Conservation (phyloP, 2,888 invertebrate species). For the Drosophila maculinotata region DNA sequence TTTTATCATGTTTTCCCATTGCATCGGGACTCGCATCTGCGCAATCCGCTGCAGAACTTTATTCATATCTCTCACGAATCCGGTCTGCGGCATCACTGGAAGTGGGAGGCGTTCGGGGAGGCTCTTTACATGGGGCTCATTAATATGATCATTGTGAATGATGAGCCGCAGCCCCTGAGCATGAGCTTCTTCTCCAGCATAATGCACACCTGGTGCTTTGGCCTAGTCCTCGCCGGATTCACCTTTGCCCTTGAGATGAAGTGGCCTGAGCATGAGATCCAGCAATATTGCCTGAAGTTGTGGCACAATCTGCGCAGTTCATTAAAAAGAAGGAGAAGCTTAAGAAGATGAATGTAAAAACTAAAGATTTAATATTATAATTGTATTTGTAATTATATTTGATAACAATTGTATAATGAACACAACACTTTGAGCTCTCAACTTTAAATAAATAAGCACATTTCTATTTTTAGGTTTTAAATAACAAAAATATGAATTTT, state of each 20-base stretch:
- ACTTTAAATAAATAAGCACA: too few species aligned
- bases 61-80: conserved; percentile 67
- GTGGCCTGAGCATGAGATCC: conserved; percentile 39
- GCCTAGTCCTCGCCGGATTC: conserved; percentile 57
- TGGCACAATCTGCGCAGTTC: not conserved
- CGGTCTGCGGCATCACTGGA: conserved; percentile 68
- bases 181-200: conserved; percentile 65
- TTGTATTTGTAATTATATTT: too few species aligned
- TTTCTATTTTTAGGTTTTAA: too few species aligned
- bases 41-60: conserved; percentile 58
- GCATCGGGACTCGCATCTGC: conserved; percentile 73
- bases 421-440: not conserved
- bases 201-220: conserved; percentile 67
- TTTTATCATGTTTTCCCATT: conserved; percentile 76
- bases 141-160: conserved; percentile 40
- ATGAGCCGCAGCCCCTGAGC: conserved; percentile 57
- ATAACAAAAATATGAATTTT: too few species aligned
- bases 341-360: conserved; percentile 3
- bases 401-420: too few species aligned
- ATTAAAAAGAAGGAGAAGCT: conserved; percentile 8
- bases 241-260: conserved; percentile 69
- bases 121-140: conserved; percentile 63
- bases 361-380: not conserved
- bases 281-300: not conserved
- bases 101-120: conserved; percentile 67